A percentile compares a stretch with the other conserved stretches of the same genome.
These are phyloP conservation scores for Coilia nasus DNA, from an alignment of 2,797 vertebrate genomes.

Conservation along the genomic window DNA sequence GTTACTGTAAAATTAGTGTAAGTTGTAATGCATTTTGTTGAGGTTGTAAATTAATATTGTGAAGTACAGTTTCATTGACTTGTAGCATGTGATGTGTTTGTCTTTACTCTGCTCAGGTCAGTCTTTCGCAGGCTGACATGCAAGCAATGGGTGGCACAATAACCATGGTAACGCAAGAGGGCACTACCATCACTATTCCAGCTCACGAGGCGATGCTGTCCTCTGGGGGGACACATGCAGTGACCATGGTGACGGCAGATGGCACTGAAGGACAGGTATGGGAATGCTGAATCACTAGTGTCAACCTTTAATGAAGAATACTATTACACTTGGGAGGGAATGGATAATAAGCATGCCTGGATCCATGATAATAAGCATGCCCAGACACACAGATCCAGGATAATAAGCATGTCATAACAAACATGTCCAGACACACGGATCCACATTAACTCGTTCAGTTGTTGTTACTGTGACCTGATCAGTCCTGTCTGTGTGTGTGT, in stretches of 20 bases:
- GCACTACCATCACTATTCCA: constrained; percentile 96
- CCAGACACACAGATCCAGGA: too few species aligned
- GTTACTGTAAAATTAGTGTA: too few species aligned
- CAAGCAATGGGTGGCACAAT: constrained; percentile 95
- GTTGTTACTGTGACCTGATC: constrained; percentile 6
- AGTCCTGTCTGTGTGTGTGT: constrained; percentile 55
- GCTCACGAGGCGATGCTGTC: constrained; percentile 90
- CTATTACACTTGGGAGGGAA: background rate
- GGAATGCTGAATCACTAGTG: background rate
- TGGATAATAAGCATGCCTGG: background rate
- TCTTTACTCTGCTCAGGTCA: constrained; percentile 79
- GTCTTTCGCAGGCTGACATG: constrained; percentile 93
- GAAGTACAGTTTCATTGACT: background rate
- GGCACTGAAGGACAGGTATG: constrained; percentile 92
- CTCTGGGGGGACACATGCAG: constrained; percentile 85
- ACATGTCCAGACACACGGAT: too few species aligned
- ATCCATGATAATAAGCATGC: background rate
- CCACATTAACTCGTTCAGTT: background rate
- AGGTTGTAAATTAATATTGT: background rate
- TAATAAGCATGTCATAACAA: too few species aligned
- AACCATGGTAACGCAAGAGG: constrained; percentile 98
- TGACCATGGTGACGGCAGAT: constrained; percentile 95
- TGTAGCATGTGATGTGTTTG: background rate
- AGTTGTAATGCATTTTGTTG: background rate
- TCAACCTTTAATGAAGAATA: background rate